Conservation (phyloP, 2,888 invertebrate genomes). For the Drosophila crucigera region DNA sequence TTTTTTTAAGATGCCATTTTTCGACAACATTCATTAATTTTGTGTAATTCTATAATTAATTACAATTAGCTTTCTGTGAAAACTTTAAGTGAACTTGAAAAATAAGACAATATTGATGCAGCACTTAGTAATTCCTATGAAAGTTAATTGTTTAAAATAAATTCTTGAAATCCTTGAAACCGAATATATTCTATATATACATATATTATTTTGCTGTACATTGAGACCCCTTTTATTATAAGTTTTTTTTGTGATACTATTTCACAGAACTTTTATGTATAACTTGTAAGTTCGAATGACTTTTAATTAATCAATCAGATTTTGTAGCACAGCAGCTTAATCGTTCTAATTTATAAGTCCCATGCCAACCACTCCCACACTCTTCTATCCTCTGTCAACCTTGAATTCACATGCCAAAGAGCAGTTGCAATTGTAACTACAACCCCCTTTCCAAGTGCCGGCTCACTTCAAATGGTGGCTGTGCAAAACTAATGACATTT, state of each 20-base stretch:
- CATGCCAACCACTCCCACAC: slow-evolving; percentile 9
- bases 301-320: slow-evolving; percentile 5
- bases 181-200: neutral
- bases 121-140: neutral
- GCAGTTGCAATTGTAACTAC: slow-evolving; percentile 33
- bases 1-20: neutral
- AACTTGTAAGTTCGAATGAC: neutral
- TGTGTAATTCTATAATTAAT: neutral
- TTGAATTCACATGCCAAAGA: slow-evolving; percentile 36
- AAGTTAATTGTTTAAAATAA: neutral
- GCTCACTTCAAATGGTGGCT: slow-evolving; percentile 66
- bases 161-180: neutral
- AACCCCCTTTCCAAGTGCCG: slow-evolving; percentile 53
- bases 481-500: slow-evolving; percentile 78
- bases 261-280: neutral
- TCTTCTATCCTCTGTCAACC: slow-evolving; percentile 21
- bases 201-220: neutral
- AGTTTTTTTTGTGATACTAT: neutral
- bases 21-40: neutral
- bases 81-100: neutral
- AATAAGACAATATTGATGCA: neutral
- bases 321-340: slow-evolving; percentile 20
- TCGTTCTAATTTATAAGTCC: neutral
- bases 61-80: neutral
- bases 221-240: neutral